phyloP scores from a whole-genome alignment of 2,888 invertebrate species.

The Folsomia candida region DNA sequence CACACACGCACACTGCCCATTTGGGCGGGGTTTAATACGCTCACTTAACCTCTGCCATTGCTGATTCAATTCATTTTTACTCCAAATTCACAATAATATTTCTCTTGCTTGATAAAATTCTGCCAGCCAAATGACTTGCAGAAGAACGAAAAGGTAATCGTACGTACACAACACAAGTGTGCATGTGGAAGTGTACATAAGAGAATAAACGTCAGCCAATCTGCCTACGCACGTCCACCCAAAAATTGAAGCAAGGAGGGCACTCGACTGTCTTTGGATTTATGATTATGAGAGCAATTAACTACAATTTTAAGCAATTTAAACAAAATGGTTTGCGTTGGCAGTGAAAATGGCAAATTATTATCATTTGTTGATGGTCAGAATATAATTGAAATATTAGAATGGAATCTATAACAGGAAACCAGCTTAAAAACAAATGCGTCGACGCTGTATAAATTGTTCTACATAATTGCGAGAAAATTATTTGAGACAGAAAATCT shows the following conservation, averaged over 20 bases:
- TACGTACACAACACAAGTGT: no score
- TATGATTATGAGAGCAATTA: slow-evolving; percentile 1
- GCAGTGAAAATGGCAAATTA: not conserved
- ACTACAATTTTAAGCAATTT: not conserved
- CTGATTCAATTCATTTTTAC: not conserved
- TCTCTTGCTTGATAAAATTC: not conserved
- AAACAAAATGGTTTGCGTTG: not conserved
- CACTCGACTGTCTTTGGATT: not conserved
- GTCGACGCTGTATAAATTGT: no score
- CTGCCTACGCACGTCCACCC: not conserved
- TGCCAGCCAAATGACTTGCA: not conserved
- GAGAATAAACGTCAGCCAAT: no score
- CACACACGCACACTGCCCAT: slow-evolving; percentile 42
- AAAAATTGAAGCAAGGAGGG: not conserved
- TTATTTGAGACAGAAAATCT: no score
- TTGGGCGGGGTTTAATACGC: slow-evolving; percentile 36
- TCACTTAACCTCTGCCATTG: not conserved
- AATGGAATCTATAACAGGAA: not conserved
- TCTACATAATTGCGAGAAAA: no score
- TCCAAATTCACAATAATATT: not conserved
- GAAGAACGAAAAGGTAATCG: no score
- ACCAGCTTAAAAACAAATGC: no score
- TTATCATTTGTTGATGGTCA: not conserved
- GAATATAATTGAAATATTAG: not conserved
- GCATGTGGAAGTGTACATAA: no score